phyloP scores from a whole-genome alignment of 2,113 vertebrate genomes.

The Shinisaurus crocodilurus region DNA sequence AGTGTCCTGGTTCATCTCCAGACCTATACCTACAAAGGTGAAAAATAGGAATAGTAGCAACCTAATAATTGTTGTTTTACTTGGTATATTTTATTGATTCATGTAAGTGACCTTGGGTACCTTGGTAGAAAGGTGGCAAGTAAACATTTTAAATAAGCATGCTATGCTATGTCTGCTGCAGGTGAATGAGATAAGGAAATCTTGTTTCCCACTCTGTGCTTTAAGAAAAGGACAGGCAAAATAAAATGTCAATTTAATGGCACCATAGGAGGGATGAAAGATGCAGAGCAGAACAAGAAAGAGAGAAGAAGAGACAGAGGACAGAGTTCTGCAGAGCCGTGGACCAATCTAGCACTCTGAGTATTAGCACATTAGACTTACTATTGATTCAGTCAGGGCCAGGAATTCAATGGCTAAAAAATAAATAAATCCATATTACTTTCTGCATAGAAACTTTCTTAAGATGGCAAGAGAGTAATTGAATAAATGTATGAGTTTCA shows the following conservation, averaged over 20 bases:
- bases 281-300: not conserved
- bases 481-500: slow-evolving; percentile 36
- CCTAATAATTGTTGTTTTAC: not conserved
- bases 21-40: not conserved
- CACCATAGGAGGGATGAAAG: not conserved
- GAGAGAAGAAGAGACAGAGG: not conserved
- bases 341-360: slow-evolving; percentile 34
- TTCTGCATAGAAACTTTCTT: slow-evolving; percentile 41
- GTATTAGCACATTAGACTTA: slow-evolving; percentile 16
- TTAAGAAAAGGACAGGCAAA: not conserved
- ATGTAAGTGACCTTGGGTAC: not conserved
- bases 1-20: not conserved
- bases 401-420: slow-evolving; percentile 10
- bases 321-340: not conserved
- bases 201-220: not conserved
- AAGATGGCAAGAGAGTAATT: slow-evolving; percentile 38
- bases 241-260: not conserved
- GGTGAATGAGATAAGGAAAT: not conserved
- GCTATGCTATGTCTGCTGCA: not conserved
- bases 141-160: not conserved
- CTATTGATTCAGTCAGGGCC: slow-evolving; percentile 36
- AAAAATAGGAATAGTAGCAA: not conserved
- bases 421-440: not conserved
- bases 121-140: not conserved
- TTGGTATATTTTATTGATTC: not conserved